Conservation (phyloP, 2,113 vertebrate species). For the Gavia stellata region DNA sequence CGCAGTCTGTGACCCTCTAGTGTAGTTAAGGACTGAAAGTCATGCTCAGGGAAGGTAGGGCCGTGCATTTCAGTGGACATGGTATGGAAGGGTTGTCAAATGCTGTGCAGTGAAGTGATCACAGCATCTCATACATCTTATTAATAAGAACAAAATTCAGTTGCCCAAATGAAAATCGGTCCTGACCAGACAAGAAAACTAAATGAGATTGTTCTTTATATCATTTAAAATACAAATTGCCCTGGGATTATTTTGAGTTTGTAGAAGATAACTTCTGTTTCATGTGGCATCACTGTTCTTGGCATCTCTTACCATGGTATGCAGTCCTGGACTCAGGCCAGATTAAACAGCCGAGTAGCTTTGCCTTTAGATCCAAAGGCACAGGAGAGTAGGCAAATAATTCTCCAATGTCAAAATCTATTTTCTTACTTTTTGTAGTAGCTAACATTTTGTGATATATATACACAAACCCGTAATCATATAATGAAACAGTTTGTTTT, state of each 20-base stretch:
- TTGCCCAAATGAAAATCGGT: not conserved
- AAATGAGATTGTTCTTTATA: not conserved
- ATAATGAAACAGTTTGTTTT: slow-evolving; percentile 63
- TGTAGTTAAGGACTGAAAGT: not conserved
- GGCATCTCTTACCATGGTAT: slow-evolving; percentile 45
- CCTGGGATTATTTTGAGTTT: slow-evolving; percentile 33
- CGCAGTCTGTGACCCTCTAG: not conserved
- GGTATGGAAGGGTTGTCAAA: not conserved
- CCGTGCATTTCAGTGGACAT: fast-evolving
- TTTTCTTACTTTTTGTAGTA: slow-evolving; percentile 68
- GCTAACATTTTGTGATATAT: slow-evolving; percentile 65
- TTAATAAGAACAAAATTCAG: slow-evolving; percentile 13
- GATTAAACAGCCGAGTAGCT: slow-evolving; percentile 67
- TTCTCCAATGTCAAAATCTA: slow-evolving; percentile 65
- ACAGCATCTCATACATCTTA: not conserved
- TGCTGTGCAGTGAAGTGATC: not conserved
- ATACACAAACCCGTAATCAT: slow-evolving; percentile 30
- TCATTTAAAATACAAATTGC: slow-evolving; percentile 25
- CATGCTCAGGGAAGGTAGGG: not conserved
- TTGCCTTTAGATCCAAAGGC: slow-evolving; percentile 68
- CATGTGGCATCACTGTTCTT: slow-evolving; percentile 53
- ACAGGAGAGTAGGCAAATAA: slow-evolving; percentile 66
- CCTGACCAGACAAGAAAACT: not conserved
- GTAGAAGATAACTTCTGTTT: slow-evolving; percentile 55
- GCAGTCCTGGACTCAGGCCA: slow-evolving; percentile 61